Base-by-base conservation (phyloP, 2,797 vertebrate species). In the Cyclura pinguis region DNA sequence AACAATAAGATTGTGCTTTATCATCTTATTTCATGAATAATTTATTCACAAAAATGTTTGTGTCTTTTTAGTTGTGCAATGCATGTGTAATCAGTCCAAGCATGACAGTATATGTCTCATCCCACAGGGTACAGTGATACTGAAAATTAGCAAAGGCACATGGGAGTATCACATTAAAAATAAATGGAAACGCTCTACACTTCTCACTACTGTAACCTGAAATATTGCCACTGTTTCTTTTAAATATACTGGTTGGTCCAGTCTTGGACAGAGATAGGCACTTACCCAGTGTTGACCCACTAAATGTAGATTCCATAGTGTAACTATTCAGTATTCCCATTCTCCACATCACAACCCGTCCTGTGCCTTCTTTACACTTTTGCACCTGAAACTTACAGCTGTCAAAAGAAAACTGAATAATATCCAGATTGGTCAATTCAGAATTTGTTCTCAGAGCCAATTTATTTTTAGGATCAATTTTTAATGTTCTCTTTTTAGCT, bases 351-450 rank as follows among this genome's bases (percentile, higher is more conserved):
- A 97, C 97, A 0, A 99, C 97, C 4, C 98, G 98, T 0, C 99
- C 98, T 0, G 98, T 99, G 83, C 98, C 98, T 90, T 98, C 98
- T 97, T 99, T 99, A 95, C 97, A 97, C 95, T 97, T 99, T 94
- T 99, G 98, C 78, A 99, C 98, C 91, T 97, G 98, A 95, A 99
- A 99, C 95, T 98, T 99, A 94, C 99, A 99, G 92, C 98, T 99
- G 93, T 96, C 97, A 91, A 98, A 99, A 85, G 97, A 98, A 95
- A 99, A 99, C 99, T 99, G 87, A 69, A 84, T 74, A 92, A 20
- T 22, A 0, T 2, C 0, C 47, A 3, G 0, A 0, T 80, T 38
- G 32, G 24, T 27, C 85, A 84, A 78, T 20, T 84, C 77, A 64
- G 6, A 62, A 62, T 80, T 42, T 52, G 80, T 67, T 80, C 42